Conservation (phyloP, 2,888 invertebrate species). For the Drosophila testacea region DNA sequence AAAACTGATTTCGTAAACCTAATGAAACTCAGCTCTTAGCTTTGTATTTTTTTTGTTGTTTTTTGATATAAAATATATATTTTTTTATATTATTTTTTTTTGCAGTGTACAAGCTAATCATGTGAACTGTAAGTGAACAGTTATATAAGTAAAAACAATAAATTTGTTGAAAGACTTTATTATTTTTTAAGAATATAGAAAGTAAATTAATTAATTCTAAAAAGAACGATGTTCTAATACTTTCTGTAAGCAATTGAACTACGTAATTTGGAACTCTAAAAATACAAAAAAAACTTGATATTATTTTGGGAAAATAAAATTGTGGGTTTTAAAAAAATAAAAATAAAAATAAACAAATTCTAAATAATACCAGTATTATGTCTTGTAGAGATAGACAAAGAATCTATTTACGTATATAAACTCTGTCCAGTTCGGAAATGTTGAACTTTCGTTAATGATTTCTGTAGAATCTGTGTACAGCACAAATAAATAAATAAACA, state of each 20-base stretch:
- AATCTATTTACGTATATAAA: neutral
- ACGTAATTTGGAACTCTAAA: no score
- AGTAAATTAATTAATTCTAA: no score
- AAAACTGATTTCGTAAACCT: no score
- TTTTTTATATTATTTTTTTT: neutral
- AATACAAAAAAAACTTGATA: no score
- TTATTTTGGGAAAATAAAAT: neutral
- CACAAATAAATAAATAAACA: neutral
- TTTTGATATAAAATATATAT: neutral
- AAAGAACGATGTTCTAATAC: no score
- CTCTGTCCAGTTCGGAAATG: neutral
- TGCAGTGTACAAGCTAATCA: neutral
- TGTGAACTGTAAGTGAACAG: neutral
- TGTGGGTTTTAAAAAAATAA: no score
- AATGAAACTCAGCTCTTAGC: neutral
- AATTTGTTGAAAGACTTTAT: no score
- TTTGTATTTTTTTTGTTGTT: neutral
- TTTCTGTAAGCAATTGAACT: no score
- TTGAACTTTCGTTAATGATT: conserved; percentile 2
- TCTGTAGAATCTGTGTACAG: neutral
- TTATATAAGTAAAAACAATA: no score
- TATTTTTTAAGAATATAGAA: no score
- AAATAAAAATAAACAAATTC: neutral
- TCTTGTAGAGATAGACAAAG: neutral
- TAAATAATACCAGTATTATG: neutral